Base-by-base conservation (phyloP, 2,113 vertebrate genomes). In the Sturnira hondurensis region DNA sequence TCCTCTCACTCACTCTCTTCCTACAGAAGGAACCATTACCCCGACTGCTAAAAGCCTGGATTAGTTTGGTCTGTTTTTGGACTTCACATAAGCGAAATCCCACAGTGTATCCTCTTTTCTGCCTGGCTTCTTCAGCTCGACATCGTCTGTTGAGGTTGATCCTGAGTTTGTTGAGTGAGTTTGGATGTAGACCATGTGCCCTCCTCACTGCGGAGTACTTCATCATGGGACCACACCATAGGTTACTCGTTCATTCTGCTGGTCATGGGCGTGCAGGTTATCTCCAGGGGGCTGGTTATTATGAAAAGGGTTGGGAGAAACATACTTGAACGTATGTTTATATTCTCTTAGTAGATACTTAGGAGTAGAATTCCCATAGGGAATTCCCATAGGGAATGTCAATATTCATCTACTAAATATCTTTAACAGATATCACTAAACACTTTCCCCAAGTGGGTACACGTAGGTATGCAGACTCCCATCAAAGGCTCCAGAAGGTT, bases 131-230 rank as follows among this genome's bases (percentile, higher is more conserved):
- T 41, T 91, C 16, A 45, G 19, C 33, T 81, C 76, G 45, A 36
- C 28, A n/a, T 28, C 70, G 58, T 24, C 78, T 77, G 9, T 26
- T 56, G 76, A 45, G 20, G 22, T 8, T 54, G 74, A 41, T 43
- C 0, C 0, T 19, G 20, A 50, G 28, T 26, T n/a, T 4, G 24
- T n/a, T n/a, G n/a, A n/a, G n/a, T 19, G 20, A 50, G 28, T 26
- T n/a, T 4, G 24, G 36, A 14, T 43, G 47, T 17, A 24, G 5
- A 26, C 8, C 20, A 54, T 54, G 26, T 24, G 11, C 52, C 45
- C 76, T 80, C 50, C 56, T 19, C 43, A n/a, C 17, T n/a, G 20
- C 28, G 13, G 5, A 43, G 41, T 13, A 47, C 65, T 38, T 45
- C 56, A 14, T 15, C 50, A 19, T 15, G 17, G 38, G 45, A 38